Base-by-base conservation (phyloP, 2,888 invertebrate genomes). In the Oconnorella tubifera region DNA sequence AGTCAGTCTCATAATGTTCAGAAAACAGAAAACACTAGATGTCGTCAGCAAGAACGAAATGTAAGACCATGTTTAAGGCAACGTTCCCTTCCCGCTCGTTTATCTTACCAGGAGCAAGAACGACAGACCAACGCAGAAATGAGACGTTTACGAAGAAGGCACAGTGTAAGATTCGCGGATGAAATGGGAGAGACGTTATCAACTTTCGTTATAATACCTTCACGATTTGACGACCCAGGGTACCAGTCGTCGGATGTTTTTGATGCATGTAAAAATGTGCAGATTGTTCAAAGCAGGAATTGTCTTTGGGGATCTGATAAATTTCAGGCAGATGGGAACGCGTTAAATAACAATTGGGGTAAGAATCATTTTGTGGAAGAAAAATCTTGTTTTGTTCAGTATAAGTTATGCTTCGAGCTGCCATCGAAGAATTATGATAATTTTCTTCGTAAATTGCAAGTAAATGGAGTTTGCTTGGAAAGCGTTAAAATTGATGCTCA, bases 91-190 rank as follows among this genome's bases (percentile, higher is more conserved):
- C n/a, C n/a, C n/a, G n/a, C n/a, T n/a, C n/a, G n/a, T n/a, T n/a
- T n/a, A n/a, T n/a, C n/a, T n/a, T n/a, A n/a, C n/a, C n/a, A n/a
- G n/a, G n/a, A n/a, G n/a, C n/a, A n/a, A n/a, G n/a, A n/a, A n/a
- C n/a, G n/a, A n/a, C n/a, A n/a, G n/a, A n/a, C n/a, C n/a, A n/a
- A n/a, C n/a, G n/a, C 6, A 40, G 19, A 40, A 40, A 19, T 14
- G 10, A 40, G 40, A 40, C 6, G 19, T 40, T 19, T 6, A 58
- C 33, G 59, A 2, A n/a, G 59, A 4, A 1, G 59, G 10, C 32
- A 40, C 59, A 58, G 59, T 14, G 60, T 60, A 6, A 40, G 51
- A 10, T 60, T 60, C 50, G 60, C 60, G 14, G 60, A 63, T 57
- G 57, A 58, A 31, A 32, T 48, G 0, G 48, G 57, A 23, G 48